Conservation (phyloP, 2,113 vertebrate genomes). For the Setophaga kirtlandii region DNA sequence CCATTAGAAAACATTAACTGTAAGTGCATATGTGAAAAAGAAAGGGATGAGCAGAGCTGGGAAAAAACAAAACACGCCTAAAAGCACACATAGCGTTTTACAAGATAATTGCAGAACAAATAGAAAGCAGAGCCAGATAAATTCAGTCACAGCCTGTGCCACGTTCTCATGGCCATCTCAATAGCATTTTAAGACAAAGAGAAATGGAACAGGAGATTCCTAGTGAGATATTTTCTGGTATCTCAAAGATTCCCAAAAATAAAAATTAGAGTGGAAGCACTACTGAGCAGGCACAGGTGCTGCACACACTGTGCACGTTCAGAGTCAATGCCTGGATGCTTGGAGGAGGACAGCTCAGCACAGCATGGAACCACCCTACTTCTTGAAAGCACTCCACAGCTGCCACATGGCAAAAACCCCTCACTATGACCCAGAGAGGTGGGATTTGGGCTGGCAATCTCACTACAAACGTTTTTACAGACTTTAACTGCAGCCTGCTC, state of each 20-base stretch:
- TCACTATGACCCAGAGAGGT: background rate
- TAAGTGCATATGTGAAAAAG: background rate
- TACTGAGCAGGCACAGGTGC: background rate
- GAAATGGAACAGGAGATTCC: background rate
- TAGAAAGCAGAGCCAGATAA: conserved; percentile 3
- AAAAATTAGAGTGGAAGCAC: background rate
- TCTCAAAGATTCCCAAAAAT: background rate
- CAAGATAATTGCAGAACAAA: conserved; percentile 27
- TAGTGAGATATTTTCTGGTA: background rate
- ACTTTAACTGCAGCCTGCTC: background rate
- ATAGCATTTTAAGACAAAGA: background rate
- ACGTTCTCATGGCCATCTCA: background rate
- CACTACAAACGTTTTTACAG: background rate
- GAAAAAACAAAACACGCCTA: background rate
- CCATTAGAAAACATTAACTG: background rate
- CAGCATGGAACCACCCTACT: background rate
- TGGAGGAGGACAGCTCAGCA: background rate
- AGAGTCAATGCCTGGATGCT: background rate
- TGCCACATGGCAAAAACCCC: background rate
- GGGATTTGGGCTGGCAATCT: background rate
- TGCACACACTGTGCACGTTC: background rate
- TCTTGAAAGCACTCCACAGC: background rate
- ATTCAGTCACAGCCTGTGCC: background rate
- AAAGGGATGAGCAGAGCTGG: background rate
- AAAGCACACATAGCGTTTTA: background rate